Evolutionary conservation across 2,888 invertebrate genomes (phyloP).

Genomic region (Scaptomyza tumidula): DNA sequence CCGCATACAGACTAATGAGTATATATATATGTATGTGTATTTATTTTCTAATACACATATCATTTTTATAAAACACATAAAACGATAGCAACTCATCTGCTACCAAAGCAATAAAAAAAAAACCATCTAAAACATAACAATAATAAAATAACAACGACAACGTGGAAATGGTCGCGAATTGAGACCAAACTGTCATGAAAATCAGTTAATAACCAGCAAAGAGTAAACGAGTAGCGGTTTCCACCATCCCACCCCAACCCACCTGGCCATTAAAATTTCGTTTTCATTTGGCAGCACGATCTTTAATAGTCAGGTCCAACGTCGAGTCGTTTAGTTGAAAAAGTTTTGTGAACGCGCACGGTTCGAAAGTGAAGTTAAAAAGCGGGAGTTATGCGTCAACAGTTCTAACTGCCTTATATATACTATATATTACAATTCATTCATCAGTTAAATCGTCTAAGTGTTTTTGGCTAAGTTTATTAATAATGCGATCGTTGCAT

Average conservation of each 20-base stretch:
- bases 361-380: slow-evolving; percentile 36
- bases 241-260: slow-evolving; percentile 20
- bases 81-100: slow-evolving; percentile 27
- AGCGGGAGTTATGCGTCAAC: slow-evolving; percentile 21
- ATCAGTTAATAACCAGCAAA: slow-evolving; percentile 70
- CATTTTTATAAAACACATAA: slow-evolving; percentile 28
- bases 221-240: slow-evolving; percentile 18
- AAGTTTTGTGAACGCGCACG: slow-evolving; percentile 55
- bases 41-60: slow-evolving; percentile 33
- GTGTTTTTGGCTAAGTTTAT: slow-evolving; percentile 25
- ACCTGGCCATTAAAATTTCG: slow-evolving; percentile 56
- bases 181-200: slow-evolving; percentile 77
- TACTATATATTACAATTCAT: background rate
- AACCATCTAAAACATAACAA: slow-evolving; percentile 35
- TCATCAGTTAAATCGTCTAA: slow-evolving; percentile 10
- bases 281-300: slow-evolving; percentile 68
- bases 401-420: background rate
- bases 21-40: background rate
- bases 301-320: slow-evolving; percentile 42
- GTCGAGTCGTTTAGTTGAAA: slow-evolving; percentile 55
- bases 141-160: slow-evolving; percentile 38
- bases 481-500: slow-evolving; percentile 44
- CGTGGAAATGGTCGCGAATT: slow-evolving; percentile 63
- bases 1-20: slow-evolving; percentile 32
- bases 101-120: slow-evolving; percentile 42